Base-by-base conservation (phyloP, 2,888 invertebrate species). In the Drosophila neonasuta region DNA sequence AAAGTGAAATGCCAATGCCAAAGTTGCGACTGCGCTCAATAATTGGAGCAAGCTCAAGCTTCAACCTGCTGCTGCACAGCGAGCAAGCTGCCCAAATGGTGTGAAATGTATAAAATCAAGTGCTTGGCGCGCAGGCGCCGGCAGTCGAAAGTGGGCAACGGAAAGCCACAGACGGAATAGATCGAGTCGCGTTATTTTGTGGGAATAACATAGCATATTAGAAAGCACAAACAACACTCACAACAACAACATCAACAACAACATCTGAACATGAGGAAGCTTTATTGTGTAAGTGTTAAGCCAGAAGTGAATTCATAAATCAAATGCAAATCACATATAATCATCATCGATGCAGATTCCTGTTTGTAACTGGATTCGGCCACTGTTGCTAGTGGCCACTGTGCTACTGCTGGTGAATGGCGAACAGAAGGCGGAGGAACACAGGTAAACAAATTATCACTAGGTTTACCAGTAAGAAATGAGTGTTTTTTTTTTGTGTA, bases 1-100 rank as follows among this genome's bases (percentile, higher is more conserved):
- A 81, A 84, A 80, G 79, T 81, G 84, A 84, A 80, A 86, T 81
- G 81, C 86, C 81, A 84, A 86, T 84, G 81, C 79, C 85, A 83
- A 86, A 86, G 60, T 30, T 45, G 49, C 59, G 55, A 63, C 71
- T 68, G 51, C 68, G 68, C 80, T 66, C 54, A 15, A 34, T 86
- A 80, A 80, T 80, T 80, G 80, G 80, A 80, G 81, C 86, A 81
- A 66, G 74, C 51, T 50, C 64, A 52, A 48, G 29, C n/a, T n/a
- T 1, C 49, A 34, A 36, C 9, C 30, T 34, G 30, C 24, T 24
- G 24, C 24, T 24, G 30, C 30, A 2, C 29, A 42, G n/a, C 11
- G 36, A 20, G 44, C 20, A 55, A 36, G 15, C 24, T 32, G 34
- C 8, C 11, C 36, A 42, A 36, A 58, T 50, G 63, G 70, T 67